Evolutionary conservation across 2,113 vertebrate genomes (phyloP).

Genomic region (Turdus rufiventris): DNA sequence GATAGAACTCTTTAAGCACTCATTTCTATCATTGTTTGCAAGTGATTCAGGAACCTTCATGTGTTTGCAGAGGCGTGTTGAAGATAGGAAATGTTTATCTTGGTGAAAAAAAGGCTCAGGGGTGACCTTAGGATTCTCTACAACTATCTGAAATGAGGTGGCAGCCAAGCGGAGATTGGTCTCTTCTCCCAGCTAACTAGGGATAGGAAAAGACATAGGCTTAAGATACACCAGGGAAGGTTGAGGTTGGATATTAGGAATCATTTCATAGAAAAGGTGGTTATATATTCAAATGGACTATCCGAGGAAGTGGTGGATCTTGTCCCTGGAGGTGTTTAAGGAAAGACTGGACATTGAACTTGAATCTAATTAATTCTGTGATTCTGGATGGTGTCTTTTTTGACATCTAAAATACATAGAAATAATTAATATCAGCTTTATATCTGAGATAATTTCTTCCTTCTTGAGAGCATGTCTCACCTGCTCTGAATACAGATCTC

Average conservation of each 20-base stretch:
- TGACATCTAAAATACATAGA: background rate
- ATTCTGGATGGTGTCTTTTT: background rate
- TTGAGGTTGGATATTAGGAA: background rate
- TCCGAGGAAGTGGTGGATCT: rapidly evolving
- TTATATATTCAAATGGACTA: background rate
- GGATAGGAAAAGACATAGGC: background rate
- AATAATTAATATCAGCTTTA: background rate
- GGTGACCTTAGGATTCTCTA: rapidly evolving
- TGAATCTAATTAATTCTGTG: background rate
- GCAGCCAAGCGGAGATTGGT: rapidly evolving
- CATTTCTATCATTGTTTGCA: background rate
- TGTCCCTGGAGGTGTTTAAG: background rate
- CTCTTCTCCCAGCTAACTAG: background rate
- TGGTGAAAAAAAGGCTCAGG: background rate
- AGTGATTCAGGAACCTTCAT: background rate
- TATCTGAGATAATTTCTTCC: background rate
- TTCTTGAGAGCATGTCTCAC: background rate
- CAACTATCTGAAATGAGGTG: background rate
- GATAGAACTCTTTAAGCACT: background rate
- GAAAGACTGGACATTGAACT: background rate
- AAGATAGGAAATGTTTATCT: background rate
- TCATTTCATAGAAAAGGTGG: background rate
- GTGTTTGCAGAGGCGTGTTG: background rate
- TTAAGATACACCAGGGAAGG: background rate
- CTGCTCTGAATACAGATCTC: background rate